A percentile compares a stretch with the other conserved stretches of the same genome.
phyloP scores from a whole-genome alignment of 2,888 invertebrate genomes.

The Creontiades dilutus region DNA sequence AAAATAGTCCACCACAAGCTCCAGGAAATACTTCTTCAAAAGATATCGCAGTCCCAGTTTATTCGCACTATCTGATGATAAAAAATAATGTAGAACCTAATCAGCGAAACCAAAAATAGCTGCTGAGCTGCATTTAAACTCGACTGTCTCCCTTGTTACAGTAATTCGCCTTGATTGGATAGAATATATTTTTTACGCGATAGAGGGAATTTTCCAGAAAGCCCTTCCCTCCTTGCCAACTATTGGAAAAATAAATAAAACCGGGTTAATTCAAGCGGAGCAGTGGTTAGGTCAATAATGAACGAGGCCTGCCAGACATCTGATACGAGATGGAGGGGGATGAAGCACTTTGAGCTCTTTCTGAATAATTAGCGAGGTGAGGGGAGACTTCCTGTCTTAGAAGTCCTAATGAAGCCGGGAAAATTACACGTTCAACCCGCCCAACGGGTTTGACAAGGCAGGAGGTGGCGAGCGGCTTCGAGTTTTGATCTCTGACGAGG shows the following conservation, averaged over 20 bases:
- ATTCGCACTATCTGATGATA: no score
- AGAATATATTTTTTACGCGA: no score
- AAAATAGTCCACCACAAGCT: no score
- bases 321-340: background rate
- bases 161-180: no score
- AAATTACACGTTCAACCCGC: conserved; percentile 23
- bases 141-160: no score
- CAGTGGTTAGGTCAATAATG: conserved; percentile 15
- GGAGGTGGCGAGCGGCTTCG: background rate
- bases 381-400: conserved; percentile 27
- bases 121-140: no score
- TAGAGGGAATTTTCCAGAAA: no score
- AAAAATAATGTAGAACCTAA: no score
- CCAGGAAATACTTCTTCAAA: no score
- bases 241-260: background rate
- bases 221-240: background rate
- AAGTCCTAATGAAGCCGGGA: conserved; percentile 12
- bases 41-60: no score
- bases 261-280: background rate
- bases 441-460: conserved; percentile 1
- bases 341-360: conserved; percentile 32
- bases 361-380: conserved; percentile 39
- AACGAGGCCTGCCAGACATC: conserved; percentile 5
- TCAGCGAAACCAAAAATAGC: no score
- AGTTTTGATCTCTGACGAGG: background rate